Base-by-base conservation (phyloP, 2,888 invertebrate species). In the Mimachlamys varia region DNA sequence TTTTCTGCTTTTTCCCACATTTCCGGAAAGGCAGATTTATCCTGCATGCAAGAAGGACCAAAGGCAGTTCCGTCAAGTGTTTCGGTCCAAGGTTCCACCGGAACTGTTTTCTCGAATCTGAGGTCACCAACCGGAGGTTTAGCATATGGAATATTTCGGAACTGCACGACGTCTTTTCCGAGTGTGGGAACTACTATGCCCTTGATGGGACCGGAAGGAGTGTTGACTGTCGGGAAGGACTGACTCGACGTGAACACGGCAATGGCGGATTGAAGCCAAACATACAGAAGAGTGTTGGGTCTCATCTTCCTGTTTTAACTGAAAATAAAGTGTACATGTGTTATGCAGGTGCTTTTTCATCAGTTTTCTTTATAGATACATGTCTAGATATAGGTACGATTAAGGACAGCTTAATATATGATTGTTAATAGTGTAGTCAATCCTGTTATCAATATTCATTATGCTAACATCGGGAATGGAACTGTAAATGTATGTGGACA, bases 41-140 rank as follows among this genome's bases (percentile, higher is more conserved):
- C 76, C 76, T 76, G 76, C 76, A 76, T 76, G 13, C 76, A 76
- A 7, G 76, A 27, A 12, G 76, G 33, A 0, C 76, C 33, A 76
- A 76, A 76, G 33, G 15, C 76, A 76, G 76, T 76, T 76, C 33
- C 76, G 17, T 76, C 76, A 12, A 76, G 76, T 33, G 33, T 76
- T 76, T 76, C 33, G 12, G 76, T 76, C 33, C 76, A 76, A 27
- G 76, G 76, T 33, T 76, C 76, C 33, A 76, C 33, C 76, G 76
- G 76, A 76, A 76, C 22, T 76, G 76, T 27, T 76, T 76, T 76
- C 76, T 76, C 76, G 27, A 76, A 76, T 76, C 76, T 76, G 13
- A 76, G 33, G 76, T 76, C 33, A 1, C 33, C 76, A 33, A 33
- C 33, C 33, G 76, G 76, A 76, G 76, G 76, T 76, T 76, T 76